These are phyloP conservation scores for Cataglyphis altisquamis DNA, from an alignment of 2,888 invertebrate species.

Conservation along the genomic window DNA sequence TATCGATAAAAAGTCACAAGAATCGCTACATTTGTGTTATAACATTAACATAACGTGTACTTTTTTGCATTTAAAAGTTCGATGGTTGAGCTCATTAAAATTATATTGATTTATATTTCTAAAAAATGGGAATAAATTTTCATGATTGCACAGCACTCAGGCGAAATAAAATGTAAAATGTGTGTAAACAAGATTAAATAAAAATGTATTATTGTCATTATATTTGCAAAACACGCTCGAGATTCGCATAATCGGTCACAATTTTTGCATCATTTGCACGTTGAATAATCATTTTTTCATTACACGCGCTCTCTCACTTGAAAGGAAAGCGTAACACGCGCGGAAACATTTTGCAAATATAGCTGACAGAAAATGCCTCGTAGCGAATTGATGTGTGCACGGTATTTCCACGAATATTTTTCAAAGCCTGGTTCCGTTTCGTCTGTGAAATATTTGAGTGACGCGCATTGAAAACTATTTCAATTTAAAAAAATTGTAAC, in stretches of 20 bases:
- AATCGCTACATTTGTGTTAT: not conserved
- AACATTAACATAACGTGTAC: not conserved
- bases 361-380: not conserved
- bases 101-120: not conserved
- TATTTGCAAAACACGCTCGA: not conserved
- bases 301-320: not conserved
- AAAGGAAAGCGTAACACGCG: not conserved
- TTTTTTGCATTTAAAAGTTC: not conserved
- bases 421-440: not conserved
- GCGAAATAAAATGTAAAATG: conserved; percentile 1
- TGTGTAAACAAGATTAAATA: conserved; percentile 9
- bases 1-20: not conserved
- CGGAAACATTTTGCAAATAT: conserved; percentile 5
- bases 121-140: conserved; percentile 4
- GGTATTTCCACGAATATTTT: conserved; percentile 15
- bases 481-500: conserved; percentile 8
- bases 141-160: not conserved
- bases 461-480: not conserved
- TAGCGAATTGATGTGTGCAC: not conserved
- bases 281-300: conserved; percentile 25
- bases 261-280: not conserved
- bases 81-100: not conserved
- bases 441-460: conserved; percentile 15
- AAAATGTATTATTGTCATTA: conserved; percentile 3
- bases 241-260: not conserved